These are phyloP conservation scores for Ptiloglossa arizonensis DNA, from an alignment of 1,140 invertebrate genomes.

Conservation along the genomic window DNA sequence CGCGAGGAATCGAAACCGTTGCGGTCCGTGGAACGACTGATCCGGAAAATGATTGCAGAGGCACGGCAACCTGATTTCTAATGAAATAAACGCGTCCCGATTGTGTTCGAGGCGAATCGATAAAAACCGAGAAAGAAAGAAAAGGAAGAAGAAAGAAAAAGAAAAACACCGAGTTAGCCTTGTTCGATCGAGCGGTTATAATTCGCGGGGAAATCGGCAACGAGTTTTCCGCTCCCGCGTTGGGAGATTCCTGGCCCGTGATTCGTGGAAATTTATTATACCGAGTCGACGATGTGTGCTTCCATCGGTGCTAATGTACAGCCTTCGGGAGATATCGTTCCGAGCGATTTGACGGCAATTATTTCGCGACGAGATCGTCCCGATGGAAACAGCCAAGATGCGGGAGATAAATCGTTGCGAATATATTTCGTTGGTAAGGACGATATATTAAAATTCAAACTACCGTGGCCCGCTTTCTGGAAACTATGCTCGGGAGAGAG, in stretches of 20 bases:
- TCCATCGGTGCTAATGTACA: background rate
- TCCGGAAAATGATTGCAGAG: constrained; percentile 13
- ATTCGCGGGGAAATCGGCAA: constrained; percentile 17
- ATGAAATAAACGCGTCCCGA: background rate
- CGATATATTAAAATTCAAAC: no score
- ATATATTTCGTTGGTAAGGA: no score
- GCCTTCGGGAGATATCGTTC: background rate
- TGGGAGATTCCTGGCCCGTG: background rate
- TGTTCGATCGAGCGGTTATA: background rate
- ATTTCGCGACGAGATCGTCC: background rate
- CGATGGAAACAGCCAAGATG: no score
- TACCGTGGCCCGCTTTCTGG: no score
- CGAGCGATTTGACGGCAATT: constrained; percentile 6
- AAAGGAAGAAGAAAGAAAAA: no score
- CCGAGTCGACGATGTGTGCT: background rate
- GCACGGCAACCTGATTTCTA: background rate
- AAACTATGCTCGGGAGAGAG: no score
- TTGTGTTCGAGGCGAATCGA: no score
- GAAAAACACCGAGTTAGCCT: background rate
- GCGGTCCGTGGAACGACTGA: background rate
- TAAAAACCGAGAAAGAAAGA: no score
- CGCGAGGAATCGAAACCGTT: background rate
- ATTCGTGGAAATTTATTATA: constrained; percentile 23
- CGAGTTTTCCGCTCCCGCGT: constrained; percentile 9
- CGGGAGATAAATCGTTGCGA: background rate